These are phyloP conservation scores for Grantiella picta DNA, from an alignment of 2,113 vertebrate species.

Conservation along the genomic window DNA sequence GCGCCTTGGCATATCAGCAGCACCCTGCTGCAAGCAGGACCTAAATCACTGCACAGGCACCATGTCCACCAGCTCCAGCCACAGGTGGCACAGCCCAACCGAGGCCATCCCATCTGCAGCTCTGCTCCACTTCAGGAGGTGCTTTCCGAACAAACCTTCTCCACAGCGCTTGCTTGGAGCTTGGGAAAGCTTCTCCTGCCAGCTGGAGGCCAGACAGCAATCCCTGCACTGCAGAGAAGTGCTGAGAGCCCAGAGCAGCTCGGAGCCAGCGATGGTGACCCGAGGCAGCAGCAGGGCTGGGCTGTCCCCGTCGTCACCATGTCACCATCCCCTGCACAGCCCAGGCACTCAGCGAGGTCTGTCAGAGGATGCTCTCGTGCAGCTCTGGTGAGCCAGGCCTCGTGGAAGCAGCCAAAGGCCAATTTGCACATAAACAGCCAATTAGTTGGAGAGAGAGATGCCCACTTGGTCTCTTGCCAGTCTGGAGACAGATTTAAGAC, in stretches of 20 bases:
- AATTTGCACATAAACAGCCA: background rate
- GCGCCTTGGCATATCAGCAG: background rate
- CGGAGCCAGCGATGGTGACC: background rate
- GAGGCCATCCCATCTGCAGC: background rate
- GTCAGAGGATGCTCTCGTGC: fast-evolving
- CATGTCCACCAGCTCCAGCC: background rate
- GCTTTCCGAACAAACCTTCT: background rate
- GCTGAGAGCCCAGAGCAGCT: background rate
- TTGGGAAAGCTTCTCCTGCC: background rate
- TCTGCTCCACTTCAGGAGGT: background rate
- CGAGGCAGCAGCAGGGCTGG: background rate
- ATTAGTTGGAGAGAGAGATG: background rate
- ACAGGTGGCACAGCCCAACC: background rate
- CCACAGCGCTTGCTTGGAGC: background rate
- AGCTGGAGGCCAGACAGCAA: background rate
- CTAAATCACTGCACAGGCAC: background rate
- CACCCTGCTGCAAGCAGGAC: background rate
- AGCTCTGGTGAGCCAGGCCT: background rate
- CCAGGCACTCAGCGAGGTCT: fast-evolving
- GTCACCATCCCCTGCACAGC: background rate
- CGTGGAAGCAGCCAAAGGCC: background rate
- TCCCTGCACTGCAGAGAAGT: background rate
- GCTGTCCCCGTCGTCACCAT: background rate
- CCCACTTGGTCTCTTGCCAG: background rate
- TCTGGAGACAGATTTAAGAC: conserved; percentile 41